These are phyloP conservation scores for Damaliscus lunatus DNA, from an alignment of 2,113 vertebrate species.

Conservation along the genomic window DNA sequence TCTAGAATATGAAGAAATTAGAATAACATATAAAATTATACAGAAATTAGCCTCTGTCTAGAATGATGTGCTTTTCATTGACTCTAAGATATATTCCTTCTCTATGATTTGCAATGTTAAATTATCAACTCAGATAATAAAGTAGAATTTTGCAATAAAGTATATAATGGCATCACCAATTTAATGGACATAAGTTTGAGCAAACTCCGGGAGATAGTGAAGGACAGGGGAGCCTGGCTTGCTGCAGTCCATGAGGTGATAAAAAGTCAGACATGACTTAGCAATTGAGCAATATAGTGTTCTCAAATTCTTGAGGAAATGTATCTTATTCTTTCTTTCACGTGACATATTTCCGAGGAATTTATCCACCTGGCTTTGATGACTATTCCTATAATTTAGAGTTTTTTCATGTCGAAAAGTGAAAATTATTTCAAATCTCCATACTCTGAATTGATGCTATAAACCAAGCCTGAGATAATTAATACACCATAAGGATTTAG, in stretches of 20 bases:
- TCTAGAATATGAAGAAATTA: neutral
- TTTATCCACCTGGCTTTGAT: neutral
- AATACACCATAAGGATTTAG: neutral
- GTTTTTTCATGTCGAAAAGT: neutral
- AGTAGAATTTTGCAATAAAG: neutral
- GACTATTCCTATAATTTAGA: neutral
- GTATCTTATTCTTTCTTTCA: neutral
- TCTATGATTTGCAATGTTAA: neutral
- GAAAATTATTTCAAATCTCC: slow-evolving; percentile 14
- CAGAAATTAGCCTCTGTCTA: neutral
- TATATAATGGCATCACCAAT: neutral
- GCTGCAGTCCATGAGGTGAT: neutral
- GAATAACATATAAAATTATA: neutral
- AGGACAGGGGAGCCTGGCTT: neutral
- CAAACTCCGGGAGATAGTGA: neutral
- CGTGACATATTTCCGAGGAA: neutral
- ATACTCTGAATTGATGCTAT: neutral
- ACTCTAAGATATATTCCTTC: neutral
- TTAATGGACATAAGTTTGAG: neutral
- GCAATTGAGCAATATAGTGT: neutral
- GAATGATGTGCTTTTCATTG: neutral
- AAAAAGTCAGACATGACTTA: neutral
- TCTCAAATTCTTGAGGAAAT: neutral
- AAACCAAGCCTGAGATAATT: neutral
- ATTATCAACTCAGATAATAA: neutral